Base-by-base conservation (phyloP, 2,888 invertebrate genomes). In the Erebia aethiops region DNA sequence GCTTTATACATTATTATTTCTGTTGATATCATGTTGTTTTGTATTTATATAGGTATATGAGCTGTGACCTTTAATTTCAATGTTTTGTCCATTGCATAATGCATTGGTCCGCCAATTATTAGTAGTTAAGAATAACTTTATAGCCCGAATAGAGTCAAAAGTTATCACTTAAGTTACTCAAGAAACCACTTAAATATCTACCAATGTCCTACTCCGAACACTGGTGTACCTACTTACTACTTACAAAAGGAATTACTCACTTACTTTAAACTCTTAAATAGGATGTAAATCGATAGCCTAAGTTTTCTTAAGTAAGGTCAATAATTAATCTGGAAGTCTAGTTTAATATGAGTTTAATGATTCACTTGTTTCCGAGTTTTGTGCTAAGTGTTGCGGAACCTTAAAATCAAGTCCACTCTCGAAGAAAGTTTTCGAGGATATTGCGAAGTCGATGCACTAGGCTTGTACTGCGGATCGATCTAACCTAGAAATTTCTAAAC, bases 321-420 rank as follows among this genome's bases (percentile, higher is more conserved):
- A 21, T 21, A 46, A 46, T 13, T 46, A 13, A 11, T 46, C 3
- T 46, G 5, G 11, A 1, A 3, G 13, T 46, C 2, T 46, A 51
- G 51, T 2, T 51, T 13, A n/a, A 7, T n/a, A 14, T 51, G n/a
- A n/a, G n/a, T n/a, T n/a, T n/a, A n/a, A n/a, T n/a, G 2, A 52
- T 7, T 9, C 10, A 21, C 21, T 13, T 21, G 13, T 11, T 11
- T 21, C 5, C 8, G 18, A 11, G 56, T 11, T 56, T 21, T 21
- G 11, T 21, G 0, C 5, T 11, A 52, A 1, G 4, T 26, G 8
- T 10, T 11, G 18, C n/a, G 58, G 67, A 64, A 68, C 68, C 52
- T 41, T 71, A 58, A 68, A 71, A 68, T 64, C 71, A 60, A 64
- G 71, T 26, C n/a, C 9, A 16, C 61, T 62, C 46, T 46, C 56